These are phyloP conservation scores for Epinephelus coioides DNA, from an alignment of 2,797 vertebrate genomes.

Conservation along the genomic window DNA sequence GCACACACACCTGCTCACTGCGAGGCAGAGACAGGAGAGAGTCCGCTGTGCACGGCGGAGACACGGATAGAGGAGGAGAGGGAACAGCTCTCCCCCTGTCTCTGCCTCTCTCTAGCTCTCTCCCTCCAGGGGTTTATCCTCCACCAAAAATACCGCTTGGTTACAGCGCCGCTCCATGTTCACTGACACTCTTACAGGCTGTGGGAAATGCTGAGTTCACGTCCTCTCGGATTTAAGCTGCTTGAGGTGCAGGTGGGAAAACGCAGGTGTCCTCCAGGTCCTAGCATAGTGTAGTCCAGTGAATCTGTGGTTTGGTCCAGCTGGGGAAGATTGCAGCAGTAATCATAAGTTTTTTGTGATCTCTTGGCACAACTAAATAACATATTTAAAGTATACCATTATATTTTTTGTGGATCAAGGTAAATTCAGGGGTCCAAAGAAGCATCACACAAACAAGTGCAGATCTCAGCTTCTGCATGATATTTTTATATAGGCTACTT, in stretches of 20 bases:
- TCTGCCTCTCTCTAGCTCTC: conserved; percentile 28
- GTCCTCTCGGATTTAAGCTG: background rate
- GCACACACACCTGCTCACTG: conserved; percentile 76
- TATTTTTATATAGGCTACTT: too few relatives aligned
- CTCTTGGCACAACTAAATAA: too few relatives aligned
- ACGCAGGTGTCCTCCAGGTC: background rate
- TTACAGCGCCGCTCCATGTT: conserved; percentile 73
- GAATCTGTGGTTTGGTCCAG: too few relatives aligned
- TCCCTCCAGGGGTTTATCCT: conserved; percentile 46
- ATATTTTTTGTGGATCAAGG: too few relatives aligned
- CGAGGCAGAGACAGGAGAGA: conserved; percentile 40
- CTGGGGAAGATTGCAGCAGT: too few relatives aligned
- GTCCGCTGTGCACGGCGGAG: conserved; percentile 36
- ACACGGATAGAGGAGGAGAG: conserved; percentile 30
- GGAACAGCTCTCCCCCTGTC: conserved; percentile 34
- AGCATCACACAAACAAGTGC: too few relatives aligned
- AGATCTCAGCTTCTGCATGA: too few relatives aligned
- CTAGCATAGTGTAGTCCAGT: too few relatives aligned
- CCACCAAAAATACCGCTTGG: conserved; percentile 32
- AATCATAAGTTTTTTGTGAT: too few relatives aligned
- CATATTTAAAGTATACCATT: too few relatives aligned
- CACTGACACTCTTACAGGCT: background rate
- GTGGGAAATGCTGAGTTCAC: background rate
- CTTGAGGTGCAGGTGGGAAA: too few relatives aligned
- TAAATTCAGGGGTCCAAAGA: too few relatives aligned